Conservation (phyloP, 2,888 invertebrate genomes). For the Drosophila hamatofila region DNA sequence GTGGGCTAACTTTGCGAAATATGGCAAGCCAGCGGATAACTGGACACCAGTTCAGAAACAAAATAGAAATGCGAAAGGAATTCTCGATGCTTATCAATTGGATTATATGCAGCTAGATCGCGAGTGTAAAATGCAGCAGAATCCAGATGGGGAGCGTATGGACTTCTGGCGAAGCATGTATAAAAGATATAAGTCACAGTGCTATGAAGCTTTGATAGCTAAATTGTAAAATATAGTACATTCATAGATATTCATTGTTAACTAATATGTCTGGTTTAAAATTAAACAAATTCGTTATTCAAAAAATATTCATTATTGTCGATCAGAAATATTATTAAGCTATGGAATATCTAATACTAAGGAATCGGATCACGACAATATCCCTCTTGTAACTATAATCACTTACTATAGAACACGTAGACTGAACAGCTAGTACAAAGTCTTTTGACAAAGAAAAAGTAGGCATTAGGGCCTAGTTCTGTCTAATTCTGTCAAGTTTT, state of each 20-base stretch:
- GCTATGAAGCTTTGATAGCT: conserved; percentile 58
- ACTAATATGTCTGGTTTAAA: background rate
- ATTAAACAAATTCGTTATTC: background rate
- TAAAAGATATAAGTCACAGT: conserved; percentile 73
- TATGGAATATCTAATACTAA: too few relatives aligned
- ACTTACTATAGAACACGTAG: too few relatives aligned
- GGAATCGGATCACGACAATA: too few relatives aligned
- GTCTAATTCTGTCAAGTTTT: too few relatives aligned
- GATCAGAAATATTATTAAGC: background rate
- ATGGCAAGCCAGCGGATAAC: conserved; percentile 85
- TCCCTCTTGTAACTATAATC: too few relatives aligned
- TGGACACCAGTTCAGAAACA: conserved; percentile 76
- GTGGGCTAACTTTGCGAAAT: conserved; percentile 89
- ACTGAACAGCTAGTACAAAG: too few relatives aligned
- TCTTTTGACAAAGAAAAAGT: too few relatives aligned
- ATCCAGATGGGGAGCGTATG: conserved; percentile 81
- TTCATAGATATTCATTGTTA: background rate
- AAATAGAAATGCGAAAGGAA: background rate
- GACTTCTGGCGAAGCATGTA: conserved; percentile 83
- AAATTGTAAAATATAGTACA: conserved; percentile 59
- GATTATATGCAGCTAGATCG: conserved; percentile 81
- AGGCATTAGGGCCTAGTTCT: too few relatives aligned
- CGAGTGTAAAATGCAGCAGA: conserved; percentile 71
- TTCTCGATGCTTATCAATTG: conserved; percentile 55
- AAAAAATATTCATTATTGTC: background rate